phyloP scores from a whole-genome alignment of 2,888 invertebrate species.

The Pollenia amentaria region DNA sequence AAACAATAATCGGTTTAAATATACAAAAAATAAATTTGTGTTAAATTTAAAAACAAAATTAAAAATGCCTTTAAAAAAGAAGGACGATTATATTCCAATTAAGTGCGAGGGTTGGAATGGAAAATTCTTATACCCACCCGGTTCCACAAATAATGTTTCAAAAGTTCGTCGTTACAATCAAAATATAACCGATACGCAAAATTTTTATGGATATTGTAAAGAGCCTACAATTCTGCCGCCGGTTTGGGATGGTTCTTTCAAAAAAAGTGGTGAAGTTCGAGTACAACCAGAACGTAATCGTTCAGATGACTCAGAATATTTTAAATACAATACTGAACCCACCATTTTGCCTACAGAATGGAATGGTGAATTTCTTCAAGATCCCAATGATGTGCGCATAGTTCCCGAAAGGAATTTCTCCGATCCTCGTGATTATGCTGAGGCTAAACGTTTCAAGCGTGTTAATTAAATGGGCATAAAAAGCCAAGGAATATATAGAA shows the following conservation, averaged over 20 bases:
- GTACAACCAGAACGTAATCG: slow-evolving; percentile 82
- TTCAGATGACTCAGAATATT: slow-evolving; percentile 82
- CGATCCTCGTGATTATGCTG: slow-evolving; percentile 83
- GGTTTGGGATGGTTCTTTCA: slow-evolving; percentile 84
- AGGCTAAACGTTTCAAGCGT: slow-evolving; percentile 80
- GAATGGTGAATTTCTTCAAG: slow-evolving; percentile 82
- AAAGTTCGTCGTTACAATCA: slow-evolving; percentile 83
- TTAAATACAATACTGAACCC: slow-evolving; percentile 80
- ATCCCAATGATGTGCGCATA: slow-evolving; percentile 83
- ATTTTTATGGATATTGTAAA: slow-evolving; percentile 82
- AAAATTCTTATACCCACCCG: slow-evolving; percentile 81
- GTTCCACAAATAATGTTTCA: slow-evolving; percentile 81
- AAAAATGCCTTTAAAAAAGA: slow-evolving; percentile 80
- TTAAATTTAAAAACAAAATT: not conserved
- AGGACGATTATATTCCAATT: slow-evolving; percentile 83
- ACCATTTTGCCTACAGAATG: slow-evolving; percentile 82
- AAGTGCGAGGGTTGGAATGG: slow-evolving; percentile 85
- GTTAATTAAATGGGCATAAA: slow-evolving; percentile 74
- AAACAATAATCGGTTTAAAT: not conserved
- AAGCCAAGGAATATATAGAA: not conserved
- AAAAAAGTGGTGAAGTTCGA: slow-evolving; percentile 80
- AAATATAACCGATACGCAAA: slow-evolving; percentile 81
- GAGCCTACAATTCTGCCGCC: slow-evolving; percentile 82
- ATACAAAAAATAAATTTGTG: not conserved
- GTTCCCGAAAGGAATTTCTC: slow-evolving; percentile 83